A percentile compares a stretch with the other conserved stretches of the same genome.
These are phyloP conservation scores for Dysdera silvatica DNA, from an alignment of 1,140 invertebrate genomes.

Conservation along the genomic window DNA sequence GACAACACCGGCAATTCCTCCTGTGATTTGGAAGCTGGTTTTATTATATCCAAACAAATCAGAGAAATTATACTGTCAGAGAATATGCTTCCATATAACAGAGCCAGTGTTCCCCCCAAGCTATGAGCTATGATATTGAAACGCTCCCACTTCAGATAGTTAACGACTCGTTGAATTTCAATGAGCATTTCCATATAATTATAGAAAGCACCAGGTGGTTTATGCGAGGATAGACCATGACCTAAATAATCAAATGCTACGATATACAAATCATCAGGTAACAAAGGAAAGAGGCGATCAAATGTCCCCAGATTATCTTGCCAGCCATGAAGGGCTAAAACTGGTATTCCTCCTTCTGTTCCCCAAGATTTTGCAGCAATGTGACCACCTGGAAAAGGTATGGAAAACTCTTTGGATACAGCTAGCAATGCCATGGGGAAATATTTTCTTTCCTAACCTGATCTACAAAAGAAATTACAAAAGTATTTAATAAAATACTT, in stretches of 20 bases:
- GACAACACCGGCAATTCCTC: constrained; percentile 11
- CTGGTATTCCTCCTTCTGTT: constrained; percentile 52
- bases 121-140: constrained; percentile 49
- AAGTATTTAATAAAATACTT: too few species aligned
- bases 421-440: too few species aligned
- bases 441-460: too few species aligned
- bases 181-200: constrained; percentile 59
- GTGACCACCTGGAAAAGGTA: constrained; percentile 68
- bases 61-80: constrained; percentile 50
- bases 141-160: constrained; percentile 69
- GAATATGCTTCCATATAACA: constrained; percentile 38
- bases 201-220: constrained; percentile 64
- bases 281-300: constrained; percentile 63
- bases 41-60: constrained; percentile 50
- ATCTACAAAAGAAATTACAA: too few species aligned
- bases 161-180: constrained; percentile 63
- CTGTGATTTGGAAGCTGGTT: constrained; percentile 22
- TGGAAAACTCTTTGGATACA: constrained; percentile 53
- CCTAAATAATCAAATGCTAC: constrained; percentile 46
- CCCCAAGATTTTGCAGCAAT: constrained; percentile 65
- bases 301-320: constrained; percentile 81
- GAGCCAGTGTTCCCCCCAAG: constrained; percentile 39
- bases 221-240: constrained; percentile 72
- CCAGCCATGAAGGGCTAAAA: constrained; percentile 70
- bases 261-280: constrained; percentile 40